phyloP scores from a whole-genome alignment of 2,113 vertebrate genomes.

The Motacilla alba region DNA sequence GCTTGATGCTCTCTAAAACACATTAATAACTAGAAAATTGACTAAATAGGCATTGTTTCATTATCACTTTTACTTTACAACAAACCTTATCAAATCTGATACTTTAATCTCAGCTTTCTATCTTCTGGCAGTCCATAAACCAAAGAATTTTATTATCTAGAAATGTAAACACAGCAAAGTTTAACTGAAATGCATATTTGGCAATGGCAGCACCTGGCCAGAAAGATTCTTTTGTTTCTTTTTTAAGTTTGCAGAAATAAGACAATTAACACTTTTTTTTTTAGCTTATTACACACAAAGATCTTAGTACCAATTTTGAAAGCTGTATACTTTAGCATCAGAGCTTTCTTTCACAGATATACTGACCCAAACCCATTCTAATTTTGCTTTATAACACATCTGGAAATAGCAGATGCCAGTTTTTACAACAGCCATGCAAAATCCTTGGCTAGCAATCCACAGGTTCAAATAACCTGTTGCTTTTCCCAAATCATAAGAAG shows the following conservation, averaged over 20 bases:
- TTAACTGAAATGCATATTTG: conserved; percentile 1
- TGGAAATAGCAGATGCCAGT: not conserved
- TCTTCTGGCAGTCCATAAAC: conserved; percentile 16
- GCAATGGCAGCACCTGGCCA: not conserved
- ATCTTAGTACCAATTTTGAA: not conserved
- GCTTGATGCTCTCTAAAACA: not conserved
- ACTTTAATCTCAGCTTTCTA: conserved; percentile 22
- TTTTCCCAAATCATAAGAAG: not conserved
- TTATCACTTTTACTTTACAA: not conserved
- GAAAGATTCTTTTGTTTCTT: not conserved
- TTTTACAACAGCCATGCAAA: not conserved
- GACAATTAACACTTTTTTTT: not conserved
- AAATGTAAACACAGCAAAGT: conserved; percentile 30
- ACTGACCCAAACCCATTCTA: not conserved
- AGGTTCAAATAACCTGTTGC: not conserved
- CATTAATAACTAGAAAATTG: not conserved
- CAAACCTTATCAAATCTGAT: not conserved
- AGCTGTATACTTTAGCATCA: not conserved
- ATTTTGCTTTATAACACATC: not conserved
- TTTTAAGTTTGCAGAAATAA: not conserved
- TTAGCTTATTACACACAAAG: not conserved
- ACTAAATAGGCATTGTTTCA: not conserved
- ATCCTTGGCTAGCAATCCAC: not conserved
- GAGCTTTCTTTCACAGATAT: not conserved
- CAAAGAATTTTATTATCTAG: conserved; percentile 44